These are phyloP conservation scores for Ostrea edulis DNA, from an alignment of 1,140 invertebrate genomes.

Conservation along the genomic window DNA sequence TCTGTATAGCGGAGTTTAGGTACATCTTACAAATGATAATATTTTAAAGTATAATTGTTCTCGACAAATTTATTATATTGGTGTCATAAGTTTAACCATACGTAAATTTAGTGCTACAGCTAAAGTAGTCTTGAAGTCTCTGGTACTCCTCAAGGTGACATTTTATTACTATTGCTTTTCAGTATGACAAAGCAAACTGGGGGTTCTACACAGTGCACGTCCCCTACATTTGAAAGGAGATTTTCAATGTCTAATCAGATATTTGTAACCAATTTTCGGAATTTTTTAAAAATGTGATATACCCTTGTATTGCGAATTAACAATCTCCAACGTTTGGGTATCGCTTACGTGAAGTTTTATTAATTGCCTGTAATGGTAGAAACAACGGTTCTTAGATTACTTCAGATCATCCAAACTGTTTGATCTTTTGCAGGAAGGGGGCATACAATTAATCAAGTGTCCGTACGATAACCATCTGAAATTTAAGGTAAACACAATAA, in stretches of 20 bases:
- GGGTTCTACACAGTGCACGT: neutral
- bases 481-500: constrained; percentile 18
- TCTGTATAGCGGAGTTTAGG: neutral
- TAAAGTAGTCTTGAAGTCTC: neutral
- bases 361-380: neutral
- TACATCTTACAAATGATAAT: neutral
- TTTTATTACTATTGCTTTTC: neutral
- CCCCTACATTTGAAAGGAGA: neutral
- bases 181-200: neutral
- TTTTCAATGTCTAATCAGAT: neutral
- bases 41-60: neutral
- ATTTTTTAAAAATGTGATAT: constrained; percentile 16
- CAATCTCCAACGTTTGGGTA: neutral
- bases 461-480: neutral
- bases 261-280: constrained; percentile 3
- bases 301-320: neutral
- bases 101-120: neutral
- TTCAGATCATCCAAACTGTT: neutral
- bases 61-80: neutral
- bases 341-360: neutral
- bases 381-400: constrained; percentile 10
- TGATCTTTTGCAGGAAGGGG: constrained; percentile 22
- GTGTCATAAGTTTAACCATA: neutral
- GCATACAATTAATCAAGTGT: constrained; percentile 17
- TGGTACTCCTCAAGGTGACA: constrained; percentile 26